Percentiles rank a stretch among this genome's conserved stretches.
phyloP scores from a whole-genome alignment of 2,113 vertebrate genomes.

The mouse (Mus musculus) region GRCm39 chr1:26791001-26791500 shows the following conservation, averaged over 20 bases:
- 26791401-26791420: not conserved
- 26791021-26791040: not conserved
- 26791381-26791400: not conserved
- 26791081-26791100: not conserved
- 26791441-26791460: not conserved
- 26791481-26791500: not conserved
- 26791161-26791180: not conserved
- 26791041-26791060: not conserved
- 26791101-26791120: not conserved
- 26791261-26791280: not conserved
- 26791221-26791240: not conserved
- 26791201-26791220: no score
- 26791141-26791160: not conserved
- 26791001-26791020: not conserved
- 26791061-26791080: not conserved
- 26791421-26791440: not conserved
- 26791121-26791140: not conserved
- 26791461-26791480: not conserved
- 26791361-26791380: not conserved
- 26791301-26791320: not conserved
- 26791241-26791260: not conserved
- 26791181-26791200: not conserved
- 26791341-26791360: not conserved
- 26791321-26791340: not conserved
- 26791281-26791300: not conserved